Base-by-base conservation (phyloP, 2,797 vertebrate species). In the Gallinago stenura region DNA sequence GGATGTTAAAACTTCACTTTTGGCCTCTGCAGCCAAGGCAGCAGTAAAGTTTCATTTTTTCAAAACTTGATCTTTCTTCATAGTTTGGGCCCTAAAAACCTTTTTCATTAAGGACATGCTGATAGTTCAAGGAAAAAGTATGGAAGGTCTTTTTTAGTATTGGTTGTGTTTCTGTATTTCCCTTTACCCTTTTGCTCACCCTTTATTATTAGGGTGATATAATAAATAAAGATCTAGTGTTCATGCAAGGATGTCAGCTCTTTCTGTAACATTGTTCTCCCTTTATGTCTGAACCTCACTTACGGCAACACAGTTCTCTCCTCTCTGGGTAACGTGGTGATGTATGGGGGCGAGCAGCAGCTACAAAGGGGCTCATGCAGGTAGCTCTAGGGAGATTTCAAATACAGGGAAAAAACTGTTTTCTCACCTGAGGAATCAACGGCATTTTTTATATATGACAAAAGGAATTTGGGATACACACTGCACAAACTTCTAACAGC, bases 341-440 rank as follows among this genome's bases (percentile, higher is more conserved):
- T 87, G 87, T 10, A 33, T 3, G 6, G 58, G 65, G 45, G 79
- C 10, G 80, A 86, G 86, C 76, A 87, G 85, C 79, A 91, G 81
- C 88, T 92, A 54, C 53, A 7, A 83, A 65, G 41, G 86, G 83
- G 35, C 81, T 96, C 97, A 97, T 97, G 97, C 97, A 97, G 39
- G 75, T 81, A 86, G 81, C 79, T 95, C 86, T 62, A 71, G n/a
- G 65, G 93, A 94, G 43, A 80, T 58, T 82, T 81, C 79, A 95
- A 81, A 92, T 96, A 95, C 80, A 70, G 91, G 89, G 83, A 5
- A 15, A 95, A 94, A 90, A 14, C 28, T 28, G 50, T 18, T 76
- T 57, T 33, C 76, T 84, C 91, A 90, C 92, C 83, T 9, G 81
- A 97, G 96, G 95, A 95, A 92, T 87, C 77, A 24, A 95, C 54